Base-by-base conservation (phyloP, 2,888 invertebrate species). In the Amiota minor region DNA sequence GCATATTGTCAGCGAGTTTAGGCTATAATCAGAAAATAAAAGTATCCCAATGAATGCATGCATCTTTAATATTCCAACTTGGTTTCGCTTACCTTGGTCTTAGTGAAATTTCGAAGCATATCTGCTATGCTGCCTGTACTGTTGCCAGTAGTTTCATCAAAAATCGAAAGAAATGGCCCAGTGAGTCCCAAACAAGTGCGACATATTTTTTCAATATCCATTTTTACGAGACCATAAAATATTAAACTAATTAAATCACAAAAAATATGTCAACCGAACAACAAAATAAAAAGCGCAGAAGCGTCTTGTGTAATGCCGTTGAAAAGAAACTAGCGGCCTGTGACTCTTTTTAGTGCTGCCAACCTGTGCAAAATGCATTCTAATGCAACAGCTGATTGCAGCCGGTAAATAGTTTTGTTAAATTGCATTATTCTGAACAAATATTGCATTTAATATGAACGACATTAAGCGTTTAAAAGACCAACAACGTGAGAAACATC, bases 401-500 rank as follows among this genome's bases (percentile, higher is more conserved):
- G 55, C 47, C 35, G n/a, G 59, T 45, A n/a, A 70, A 70, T 35
- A 35, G 6, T 35, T 35, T 35, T 35, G 35, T 35, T 2, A 55
- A n/a, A 14, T 53, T 53, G 53, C n/a, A 53, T 53, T 14, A n/a
- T 53, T n/a, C 14, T 53, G 45, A 53, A 55, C 20, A 56, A 45
- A 59, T 18, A 56, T 70, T 11, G 45, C 16, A 62, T 69, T 73
- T 77, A 87, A 78, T 79, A 90, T 90, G 90, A 90, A 90, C 81
- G 89, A 90, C 78, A 89, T 90, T 16, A 90, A 87, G 71, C 82
- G 83, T 45, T 78, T 91, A 49, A 90, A 89, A 77, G 90, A 90
- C 35, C 89, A 90, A 74, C 90, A 91, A 76, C 88, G 88, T 64
- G 89, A 88, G 12, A 88, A 85, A 74, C 90, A 90, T 83, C 91